Evolutionary conservation across 2,113 vertebrate species (phyloP).

Genomic region (Dolichallabes microphthalmus): DNA sequence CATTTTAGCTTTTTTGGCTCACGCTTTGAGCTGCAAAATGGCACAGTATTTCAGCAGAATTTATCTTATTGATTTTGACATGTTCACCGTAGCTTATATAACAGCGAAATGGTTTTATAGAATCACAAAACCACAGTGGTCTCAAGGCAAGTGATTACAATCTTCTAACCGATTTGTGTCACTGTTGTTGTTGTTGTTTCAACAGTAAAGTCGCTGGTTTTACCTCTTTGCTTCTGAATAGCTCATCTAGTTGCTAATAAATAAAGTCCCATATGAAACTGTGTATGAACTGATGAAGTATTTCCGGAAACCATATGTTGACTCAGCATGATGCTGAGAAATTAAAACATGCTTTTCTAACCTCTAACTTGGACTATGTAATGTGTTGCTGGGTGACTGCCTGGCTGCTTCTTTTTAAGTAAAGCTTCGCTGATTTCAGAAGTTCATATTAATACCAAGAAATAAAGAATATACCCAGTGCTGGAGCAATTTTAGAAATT

Average conservation of each 20-base stretch:
- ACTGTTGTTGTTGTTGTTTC: neutral
- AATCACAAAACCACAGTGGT: neutral
- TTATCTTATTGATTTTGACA: neutral
- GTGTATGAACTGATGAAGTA: neutral
- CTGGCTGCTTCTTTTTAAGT: neutral
- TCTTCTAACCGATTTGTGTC: neutral
- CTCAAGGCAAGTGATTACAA: neutral
- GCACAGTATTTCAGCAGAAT: neutral
- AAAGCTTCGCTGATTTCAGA: neutral
- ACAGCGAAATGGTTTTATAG: neutral
- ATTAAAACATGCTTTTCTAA: neutral
- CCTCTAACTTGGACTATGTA: neutral
- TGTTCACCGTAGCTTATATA: neutral
- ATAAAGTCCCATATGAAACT: neutral
- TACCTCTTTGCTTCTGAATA: neutral
- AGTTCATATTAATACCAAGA: neutral
- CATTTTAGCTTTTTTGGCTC: conserved; percentile 38
- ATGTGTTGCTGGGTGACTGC: neutral
- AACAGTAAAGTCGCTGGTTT: neutral
- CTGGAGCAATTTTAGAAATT: too few relatives aligned
- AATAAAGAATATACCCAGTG: neutral
- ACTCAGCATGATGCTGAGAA: neutral
- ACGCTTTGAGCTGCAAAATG: conserved; percentile 25
- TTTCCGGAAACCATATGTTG: conserved; percentile 8
- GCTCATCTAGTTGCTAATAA: neutral